A percentile compares a stretch with the other conserved stretches of the same genome.
Evolutionary conservation across 2,797 vertebrate genomes (phyloP).

Genomic region (Sternarchorhynchus goeldii): DNA sequence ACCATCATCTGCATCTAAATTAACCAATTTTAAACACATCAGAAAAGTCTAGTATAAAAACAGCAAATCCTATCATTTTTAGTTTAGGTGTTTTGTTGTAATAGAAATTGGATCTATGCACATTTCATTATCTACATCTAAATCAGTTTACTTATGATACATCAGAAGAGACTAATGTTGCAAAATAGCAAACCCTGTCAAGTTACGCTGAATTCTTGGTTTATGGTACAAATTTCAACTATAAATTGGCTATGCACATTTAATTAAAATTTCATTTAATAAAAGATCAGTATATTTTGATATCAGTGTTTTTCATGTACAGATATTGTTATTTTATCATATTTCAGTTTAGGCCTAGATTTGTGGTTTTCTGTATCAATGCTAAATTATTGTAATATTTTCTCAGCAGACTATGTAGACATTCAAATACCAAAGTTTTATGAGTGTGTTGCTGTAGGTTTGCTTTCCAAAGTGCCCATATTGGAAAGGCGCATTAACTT

Average conservation of each 20-base stretch:
- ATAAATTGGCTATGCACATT: slow-evolving; percentile 43
- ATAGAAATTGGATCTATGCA: slow-evolving; percentile 40
- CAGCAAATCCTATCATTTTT: background rate
- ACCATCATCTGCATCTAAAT: slow-evolving; percentile 2
- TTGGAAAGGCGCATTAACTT: background rate
- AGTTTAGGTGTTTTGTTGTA: background rate
- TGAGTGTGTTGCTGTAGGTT: background rate
- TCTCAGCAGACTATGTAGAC: slow-evolving; percentile 16
- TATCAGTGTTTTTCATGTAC: slow-evolving; percentile 26
- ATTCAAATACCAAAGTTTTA: slow-evolving; percentile 42
- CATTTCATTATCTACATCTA: slow-evolving; percentile 11
- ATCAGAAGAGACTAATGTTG: background rate
- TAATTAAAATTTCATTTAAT: slow-evolving; percentile 9
- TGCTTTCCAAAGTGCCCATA: background rate
- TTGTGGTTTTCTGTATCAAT: background rate
- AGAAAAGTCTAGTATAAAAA: background rate
- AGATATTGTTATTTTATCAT: background rate
- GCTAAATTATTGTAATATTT: slow-evolving; percentile 14
- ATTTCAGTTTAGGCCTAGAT: background rate
- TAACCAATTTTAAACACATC: background rate
- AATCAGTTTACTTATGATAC: background rate
- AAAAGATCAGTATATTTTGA: slow-evolving; percentile 16
- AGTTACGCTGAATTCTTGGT: background rate
- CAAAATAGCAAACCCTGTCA: background rate
- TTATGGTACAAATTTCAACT: background rate